Percentiles rank a stretch among this genome's conserved stretches.
Evolutionary conservation across 2,888 invertebrate genomes (phyloP).

Genomic region (Idaea dimidiata): DNA sequence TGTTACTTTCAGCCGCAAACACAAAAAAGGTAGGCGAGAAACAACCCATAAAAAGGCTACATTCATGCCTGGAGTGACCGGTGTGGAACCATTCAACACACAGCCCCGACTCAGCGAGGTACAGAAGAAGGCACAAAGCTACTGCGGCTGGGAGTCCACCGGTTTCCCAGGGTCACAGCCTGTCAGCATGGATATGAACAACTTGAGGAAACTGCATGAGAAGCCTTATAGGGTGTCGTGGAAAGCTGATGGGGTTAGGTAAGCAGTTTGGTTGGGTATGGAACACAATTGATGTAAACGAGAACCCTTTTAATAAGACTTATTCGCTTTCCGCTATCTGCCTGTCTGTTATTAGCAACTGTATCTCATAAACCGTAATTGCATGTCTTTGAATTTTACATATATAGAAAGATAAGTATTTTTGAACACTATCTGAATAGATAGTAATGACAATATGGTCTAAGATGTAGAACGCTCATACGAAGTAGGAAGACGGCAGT

Average conservation of each 20-base stretch:
- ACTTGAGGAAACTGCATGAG: slow-evolving; percentile 86
- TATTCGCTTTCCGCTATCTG: too few relatives aligned
- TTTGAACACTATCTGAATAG: too few relatives aligned
- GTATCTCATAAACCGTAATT: too few relatives aligned
- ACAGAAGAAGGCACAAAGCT: slow-evolving; percentile 86
- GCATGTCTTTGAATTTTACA: too few relatives aligned
- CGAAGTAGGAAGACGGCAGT: too few relatives aligned
- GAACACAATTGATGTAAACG: too few relatives aligned
- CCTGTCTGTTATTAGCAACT: too few relatives aligned
- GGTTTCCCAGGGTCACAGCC: slow-evolving; percentile 99
- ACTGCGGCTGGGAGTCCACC: slow-evolving; percentile 88
- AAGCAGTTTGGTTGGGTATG: slow-evolving; percentile 21
- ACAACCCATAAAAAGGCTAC: slow-evolving; percentile 81
- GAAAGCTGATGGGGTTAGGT: slow-evolving; percentile 99
- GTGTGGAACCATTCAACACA: slow-evolving; percentile 86
- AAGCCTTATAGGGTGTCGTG: slow-evolving; percentile 98
- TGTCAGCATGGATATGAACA: slow-evolving; percentile 95
- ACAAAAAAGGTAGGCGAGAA: slow-evolving; percentile 75
- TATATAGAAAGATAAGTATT: too few relatives aligned
- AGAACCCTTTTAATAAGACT: too few relatives aligned
- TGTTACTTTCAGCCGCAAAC: slow-evolving; percentile 19
- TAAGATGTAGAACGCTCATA: too few relatives aligned
- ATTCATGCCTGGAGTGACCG: slow-evolving; percentile 94
- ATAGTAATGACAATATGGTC: too few relatives aligned
- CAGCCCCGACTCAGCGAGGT: slow-evolving; percentile 82